phyloP scores from a whole-genome alignment of 2,888 invertebrate genomes.

The Syritta pipiens region DNA sequence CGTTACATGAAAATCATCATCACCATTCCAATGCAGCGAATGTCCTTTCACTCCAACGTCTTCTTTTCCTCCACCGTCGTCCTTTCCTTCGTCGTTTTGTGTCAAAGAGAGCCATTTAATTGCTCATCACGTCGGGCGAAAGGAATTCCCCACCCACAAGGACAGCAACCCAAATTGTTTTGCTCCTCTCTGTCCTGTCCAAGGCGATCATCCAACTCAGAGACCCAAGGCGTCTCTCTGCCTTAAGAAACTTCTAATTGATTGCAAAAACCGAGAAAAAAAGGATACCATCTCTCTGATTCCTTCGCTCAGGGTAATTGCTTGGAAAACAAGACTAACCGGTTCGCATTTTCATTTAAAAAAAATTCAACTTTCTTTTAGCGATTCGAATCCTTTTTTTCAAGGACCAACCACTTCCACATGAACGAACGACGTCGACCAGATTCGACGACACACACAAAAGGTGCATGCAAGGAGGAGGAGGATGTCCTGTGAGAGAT shows the following conservation, averaged over 20 bases:
- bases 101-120: too few relatives aligned
- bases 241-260: not conserved
- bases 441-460: too few relatives aligned
- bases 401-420: conserved; percentile 5
- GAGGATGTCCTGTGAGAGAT: too few relatives aligned
- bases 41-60: conserved; percentile 11
- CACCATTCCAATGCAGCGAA: not conserved
- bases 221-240: not conserved
- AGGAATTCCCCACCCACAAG: not conserved
- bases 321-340: conserved; percentile 31
- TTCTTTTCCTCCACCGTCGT: conserved; percentile 12
- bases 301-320: conserved; percentile 24
- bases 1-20: too few relatives aligned
- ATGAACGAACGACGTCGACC: too few relatives aligned
- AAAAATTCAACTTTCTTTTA: too few relatives aligned
- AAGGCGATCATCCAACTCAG: not conserved
- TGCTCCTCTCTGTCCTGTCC: conserved; percentile 1
- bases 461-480: too few relatives aligned
- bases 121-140: conserved; percentile 16
- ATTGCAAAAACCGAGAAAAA: not conserved
- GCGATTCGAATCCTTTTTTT: too few relatives aligned
- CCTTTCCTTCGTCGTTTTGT: not conserved
- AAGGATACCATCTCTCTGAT: not conserved
- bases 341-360: not conserved
- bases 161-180: conserved; percentile 7